These are phyloP conservation scores for Apis florea DNA, from an alignment of 1,140 invertebrate genomes.

Conservation along the genomic window DNA sequence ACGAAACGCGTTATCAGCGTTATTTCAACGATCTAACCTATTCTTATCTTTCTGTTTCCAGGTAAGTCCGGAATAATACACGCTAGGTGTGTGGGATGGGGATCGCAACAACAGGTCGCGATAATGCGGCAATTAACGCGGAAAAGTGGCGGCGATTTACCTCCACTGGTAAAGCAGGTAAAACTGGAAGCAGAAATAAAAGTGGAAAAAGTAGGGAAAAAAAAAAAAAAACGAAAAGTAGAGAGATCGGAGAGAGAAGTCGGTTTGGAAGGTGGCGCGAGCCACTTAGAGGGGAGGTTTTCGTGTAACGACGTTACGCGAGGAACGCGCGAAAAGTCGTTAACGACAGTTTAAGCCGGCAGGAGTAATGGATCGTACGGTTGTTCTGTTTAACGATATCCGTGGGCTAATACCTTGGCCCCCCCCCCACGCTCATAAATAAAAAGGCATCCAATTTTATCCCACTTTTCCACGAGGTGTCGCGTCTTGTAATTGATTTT, in stretches of 20 bases:
- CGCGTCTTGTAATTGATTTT: background rate
- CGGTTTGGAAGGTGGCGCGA: conserved; percentile 15
- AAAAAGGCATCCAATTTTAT: conserved; percentile 46
- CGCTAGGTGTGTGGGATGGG: background rate
- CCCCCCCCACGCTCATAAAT: conserved; percentile 36
- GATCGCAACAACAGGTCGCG: conserved; percentile 37
- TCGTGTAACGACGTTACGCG: conserved; percentile 32
- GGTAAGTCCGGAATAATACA: conserved; percentile 45
- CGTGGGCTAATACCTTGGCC: conserved; percentile 24
- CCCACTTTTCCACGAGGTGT: conserved; percentile 17
- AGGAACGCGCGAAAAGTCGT: conserved; percentile 51
- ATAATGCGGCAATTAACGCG: conserved; percentile 50
- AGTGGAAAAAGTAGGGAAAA: background rate
- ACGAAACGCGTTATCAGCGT: background rate
- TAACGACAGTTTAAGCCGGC: conserved; percentile 59
- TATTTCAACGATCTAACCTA: conserved; percentile 30
- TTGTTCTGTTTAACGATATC: conserved; percentile 51
- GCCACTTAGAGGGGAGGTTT: conserved; percentile 30
- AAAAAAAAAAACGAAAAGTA: conserved; percentile 9
- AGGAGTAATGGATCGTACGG: conserved; percentile 51
- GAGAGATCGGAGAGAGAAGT: conserved; percentile 11
- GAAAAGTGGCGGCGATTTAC: too few relatives aligned
- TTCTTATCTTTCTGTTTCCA: conserved; percentile 50
- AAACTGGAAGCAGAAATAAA: background rate
- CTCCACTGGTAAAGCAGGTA: too few relatives aligned